A percentile compares a stretch with the other conserved stretches of the same genome.
Evolutionary conservation across 2,888 invertebrate species (phyloP).

Genomic region (Gisinianus flammeolus): DNA sequence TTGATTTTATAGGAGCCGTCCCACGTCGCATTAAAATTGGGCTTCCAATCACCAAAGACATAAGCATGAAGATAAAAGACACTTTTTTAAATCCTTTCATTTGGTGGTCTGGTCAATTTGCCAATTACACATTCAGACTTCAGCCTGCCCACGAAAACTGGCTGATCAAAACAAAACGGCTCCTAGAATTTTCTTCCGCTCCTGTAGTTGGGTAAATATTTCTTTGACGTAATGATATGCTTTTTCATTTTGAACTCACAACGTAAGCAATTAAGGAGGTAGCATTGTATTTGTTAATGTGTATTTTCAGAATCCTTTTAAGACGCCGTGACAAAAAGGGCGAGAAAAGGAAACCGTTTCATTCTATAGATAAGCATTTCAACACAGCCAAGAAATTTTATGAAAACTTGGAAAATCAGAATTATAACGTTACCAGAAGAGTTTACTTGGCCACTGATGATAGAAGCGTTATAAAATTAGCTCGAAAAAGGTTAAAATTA

Average conservation of each 20-base stretch:
- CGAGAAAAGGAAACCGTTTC: constrained; percentile 46
- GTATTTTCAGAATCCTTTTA: constrained; percentile 42
- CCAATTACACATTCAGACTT: constrained; percentile 43
- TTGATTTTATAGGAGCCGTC: constrained; percentile 31
- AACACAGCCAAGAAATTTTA: constrained; percentile 47
- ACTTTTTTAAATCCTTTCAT: constrained; percentile 40
- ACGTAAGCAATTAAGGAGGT: background rate
- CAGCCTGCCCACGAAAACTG: constrained; percentile 35
- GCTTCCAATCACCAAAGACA: constrained; percentile 42
- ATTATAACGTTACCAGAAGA: constrained; percentile 39
- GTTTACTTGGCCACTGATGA: constrained; percentile 50
- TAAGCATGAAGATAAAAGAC: constrained; percentile 37
- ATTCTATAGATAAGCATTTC: constrained; percentile 49
- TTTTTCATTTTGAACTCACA: background rate
- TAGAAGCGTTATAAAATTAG: constrained; percentile 44
- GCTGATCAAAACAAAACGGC: constrained; percentile 40
- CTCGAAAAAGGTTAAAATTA: constrained; percentile 39
- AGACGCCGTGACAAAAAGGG: constrained; percentile 49
- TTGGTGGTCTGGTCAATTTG: constrained; percentile 52
- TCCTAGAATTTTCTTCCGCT: constrained; percentile 33
- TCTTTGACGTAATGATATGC: too few species aligned
- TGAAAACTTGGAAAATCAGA: constrained; percentile 39
- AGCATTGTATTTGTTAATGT: background rate
- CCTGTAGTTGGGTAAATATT: constrained; percentile 47
- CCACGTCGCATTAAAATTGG: constrained; percentile 42